Percentiles rank a stretch among this genome's conserved stretches.
Evolutionary conservation across 1,140 invertebrate genomes (phyloP).

Genomic region (Phocides pigmalion): DNA sequence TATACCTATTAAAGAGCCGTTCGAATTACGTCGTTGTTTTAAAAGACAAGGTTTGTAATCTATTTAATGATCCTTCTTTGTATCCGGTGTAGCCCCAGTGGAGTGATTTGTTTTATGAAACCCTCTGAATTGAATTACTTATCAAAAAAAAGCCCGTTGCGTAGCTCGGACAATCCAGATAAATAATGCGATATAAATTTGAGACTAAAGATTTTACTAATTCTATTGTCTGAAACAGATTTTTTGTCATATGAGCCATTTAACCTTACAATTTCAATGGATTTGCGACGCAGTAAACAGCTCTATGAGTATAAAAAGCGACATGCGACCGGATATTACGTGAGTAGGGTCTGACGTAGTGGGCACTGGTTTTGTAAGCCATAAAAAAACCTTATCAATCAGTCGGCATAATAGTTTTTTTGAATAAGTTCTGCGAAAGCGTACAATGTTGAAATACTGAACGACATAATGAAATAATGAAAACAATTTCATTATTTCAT

Average conservation of each 20-base stretch:
- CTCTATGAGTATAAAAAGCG: slow-evolving; percentile 22
- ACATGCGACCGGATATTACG: slow-evolving; percentile 24
- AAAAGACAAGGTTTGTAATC: slow-evolving; percentile 36
- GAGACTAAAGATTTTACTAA: slow-evolving; percentile 9
- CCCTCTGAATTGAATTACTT: slow-evolving; percentile 35
- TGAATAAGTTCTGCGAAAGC: slow-evolving; percentile 13
- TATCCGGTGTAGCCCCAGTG: slow-evolving; percentile 30
- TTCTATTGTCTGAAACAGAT: neutral
- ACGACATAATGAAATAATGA: too few relatives aligned
- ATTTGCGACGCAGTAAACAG: slow-evolving; percentile 4
- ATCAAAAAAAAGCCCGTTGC: slow-evolving; percentile 23
- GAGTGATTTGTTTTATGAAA: slow-evolving; percentile 38
- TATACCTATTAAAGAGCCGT: slow-evolving; percentile 2
- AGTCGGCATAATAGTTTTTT: slow-evolving; percentile 32
- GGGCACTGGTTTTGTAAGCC: slow-evolving; percentile 27
- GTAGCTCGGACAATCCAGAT: slow-evolving; percentile 9
- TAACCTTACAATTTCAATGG: slow-evolving; percentile 11
- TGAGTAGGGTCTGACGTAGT: slow-evolving; percentile 38
- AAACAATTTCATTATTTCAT: too few relatives aligned
- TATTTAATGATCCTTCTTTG: slow-evolving; percentile 39
- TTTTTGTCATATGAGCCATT: slow-evolving; percentile 1
- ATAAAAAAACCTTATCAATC: slow-evolving; percentile 35
- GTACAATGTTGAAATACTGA: too few relatives aligned
- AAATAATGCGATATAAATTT: slow-evolving; percentile 6
- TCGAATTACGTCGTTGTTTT: slow-evolving; percentile 28